Percentiles rank a stretch among this genome's conserved stretches.
These are phyloP conservation scores for Hypsibius dujardini DNA, from an alignment of 1,140 invertebrate species.

Conservation along the genomic window DNA sequence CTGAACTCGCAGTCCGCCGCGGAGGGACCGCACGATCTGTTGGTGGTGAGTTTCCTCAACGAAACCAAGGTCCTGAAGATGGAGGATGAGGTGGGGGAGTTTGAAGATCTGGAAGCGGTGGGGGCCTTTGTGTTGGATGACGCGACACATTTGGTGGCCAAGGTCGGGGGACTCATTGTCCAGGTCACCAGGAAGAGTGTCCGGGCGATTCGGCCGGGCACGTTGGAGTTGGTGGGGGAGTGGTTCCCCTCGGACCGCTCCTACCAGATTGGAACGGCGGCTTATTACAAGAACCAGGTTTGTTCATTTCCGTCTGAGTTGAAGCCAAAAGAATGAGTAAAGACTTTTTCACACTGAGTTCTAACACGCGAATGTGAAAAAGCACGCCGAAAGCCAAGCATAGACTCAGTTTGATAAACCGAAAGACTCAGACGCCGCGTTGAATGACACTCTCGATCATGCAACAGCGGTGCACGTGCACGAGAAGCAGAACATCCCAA, in stretches of 20 bases:
- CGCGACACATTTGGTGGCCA: background rate
- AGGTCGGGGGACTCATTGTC: background rate
- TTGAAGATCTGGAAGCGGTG: background rate
- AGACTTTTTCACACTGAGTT: constrained; percentile 3
- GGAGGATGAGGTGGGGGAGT: background rate
- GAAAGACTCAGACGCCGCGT: too few species aligned
- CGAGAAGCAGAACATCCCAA: too few species aligned
- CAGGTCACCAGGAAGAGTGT: constrained; percentile 9
- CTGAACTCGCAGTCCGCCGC: background rate
- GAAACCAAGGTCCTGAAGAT: constrained; percentile 1
- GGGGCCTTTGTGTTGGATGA: background rate
- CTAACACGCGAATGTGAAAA: background rate
- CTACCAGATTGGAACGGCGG: background rate
- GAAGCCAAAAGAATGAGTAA: too few species aligned
- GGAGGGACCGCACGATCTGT: background rate
- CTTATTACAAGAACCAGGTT: background rate
- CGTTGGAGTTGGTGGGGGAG: background rate
- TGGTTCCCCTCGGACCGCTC: background rate
- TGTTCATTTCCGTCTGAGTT: too few species aligned
- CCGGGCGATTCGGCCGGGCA: background rate
- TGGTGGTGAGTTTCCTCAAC: constrained; percentile 1
- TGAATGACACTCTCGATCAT: too few species aligned
- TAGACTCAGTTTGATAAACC: too few species aligned
- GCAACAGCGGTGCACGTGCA: too few species aligned
- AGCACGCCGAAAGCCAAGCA: background rate